Evolutionary conservation across 2,113 vertebrate genomes (phyloP).

Genomic region (Lichenostomus cassidix): DNA sequence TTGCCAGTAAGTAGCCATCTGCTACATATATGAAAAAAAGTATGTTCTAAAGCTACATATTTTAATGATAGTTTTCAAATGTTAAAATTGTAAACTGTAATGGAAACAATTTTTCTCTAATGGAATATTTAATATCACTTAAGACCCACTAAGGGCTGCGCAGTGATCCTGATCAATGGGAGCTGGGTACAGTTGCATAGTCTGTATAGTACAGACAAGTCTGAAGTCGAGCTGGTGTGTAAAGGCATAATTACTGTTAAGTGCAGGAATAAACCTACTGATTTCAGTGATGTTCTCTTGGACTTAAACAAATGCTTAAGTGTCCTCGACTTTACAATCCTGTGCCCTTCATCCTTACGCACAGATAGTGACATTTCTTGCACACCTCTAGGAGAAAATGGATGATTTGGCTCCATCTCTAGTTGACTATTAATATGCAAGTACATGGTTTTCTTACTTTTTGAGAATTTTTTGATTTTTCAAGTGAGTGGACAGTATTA

Average conservation of each 20-base stretch:
- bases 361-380: neutral
- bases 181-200: neutral
- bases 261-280: neutral
- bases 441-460: neutral
- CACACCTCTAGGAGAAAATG: neutral
- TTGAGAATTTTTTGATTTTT: neutral
- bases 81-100: conserved; percentile 38
- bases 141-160: neutral
- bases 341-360: neutral
- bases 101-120: conserved; percentile 33
- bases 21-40: conserved; percentile 16
- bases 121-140: conserved; percentile 9
- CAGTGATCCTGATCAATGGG: neutral
- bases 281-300: neutral
- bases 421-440: neutral
- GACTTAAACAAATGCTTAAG: neutral
- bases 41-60: conserved; percentile 10
- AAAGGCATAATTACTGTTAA: neutral
- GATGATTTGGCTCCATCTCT: neutral
- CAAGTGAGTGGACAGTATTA: neutral
- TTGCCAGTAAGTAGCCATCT: conserved; percentile 57
- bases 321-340: neutral
- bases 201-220: neutral
- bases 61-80: conserved; percentile 43
- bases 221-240: neutral